Conservation (phyloP, 2,888 invertebrate species). For the Cenopis cana region DNA sequence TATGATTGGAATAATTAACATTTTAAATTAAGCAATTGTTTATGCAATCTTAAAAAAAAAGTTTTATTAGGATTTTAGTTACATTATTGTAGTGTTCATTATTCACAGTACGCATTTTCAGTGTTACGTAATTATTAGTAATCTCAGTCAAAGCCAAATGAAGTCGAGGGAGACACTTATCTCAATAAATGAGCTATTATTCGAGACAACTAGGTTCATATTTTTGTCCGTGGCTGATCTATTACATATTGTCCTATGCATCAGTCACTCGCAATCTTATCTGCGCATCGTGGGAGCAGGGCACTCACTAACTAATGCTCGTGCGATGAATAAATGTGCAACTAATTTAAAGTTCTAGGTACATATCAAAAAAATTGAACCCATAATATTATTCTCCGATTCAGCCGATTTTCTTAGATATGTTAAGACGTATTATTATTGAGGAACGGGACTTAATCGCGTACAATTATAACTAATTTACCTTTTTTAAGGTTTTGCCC, state of each 20-base stretch:
- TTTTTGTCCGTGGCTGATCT: conserved; percentile 72
- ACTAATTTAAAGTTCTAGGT: background rate
- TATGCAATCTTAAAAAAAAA: too few relatives aligned
- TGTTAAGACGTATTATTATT: too few relatives aligned
- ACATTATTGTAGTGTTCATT: too few relatives aligned
- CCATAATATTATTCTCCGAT: too few relatives aligned
- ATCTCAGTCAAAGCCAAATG: conserved; percentile 49
- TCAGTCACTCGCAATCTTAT: conserved; percentile 81
- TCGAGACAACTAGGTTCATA: conserved; percentile 61
- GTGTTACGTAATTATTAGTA: conserved; percentile 44
- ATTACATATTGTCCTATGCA: conserved; percentile 80
- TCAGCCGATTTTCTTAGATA: too few relatives aligned
- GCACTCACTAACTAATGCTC: conserved; percentile 54
- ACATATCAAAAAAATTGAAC: too few relatives aligned
- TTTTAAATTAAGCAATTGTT: too few relatives aligned
- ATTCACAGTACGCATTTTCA: background rate
- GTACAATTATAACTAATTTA: too few relatives aligned
- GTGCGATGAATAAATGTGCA: conserved; percentile 45
- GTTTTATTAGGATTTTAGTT: too few relatives aligned
- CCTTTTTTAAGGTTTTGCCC: too few relatives aligned
- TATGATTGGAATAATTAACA: background rate
- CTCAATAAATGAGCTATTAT: conserved; percentile 80
- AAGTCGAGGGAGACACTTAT: conserved; percentile 74
- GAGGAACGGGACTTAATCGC: too few relatives aligned
- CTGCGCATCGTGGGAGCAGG: conserved; percentile 77